Base-by-base conservation (phyloP, 1,140 invertebrate species). In the Calliphora vicina region DNA sequence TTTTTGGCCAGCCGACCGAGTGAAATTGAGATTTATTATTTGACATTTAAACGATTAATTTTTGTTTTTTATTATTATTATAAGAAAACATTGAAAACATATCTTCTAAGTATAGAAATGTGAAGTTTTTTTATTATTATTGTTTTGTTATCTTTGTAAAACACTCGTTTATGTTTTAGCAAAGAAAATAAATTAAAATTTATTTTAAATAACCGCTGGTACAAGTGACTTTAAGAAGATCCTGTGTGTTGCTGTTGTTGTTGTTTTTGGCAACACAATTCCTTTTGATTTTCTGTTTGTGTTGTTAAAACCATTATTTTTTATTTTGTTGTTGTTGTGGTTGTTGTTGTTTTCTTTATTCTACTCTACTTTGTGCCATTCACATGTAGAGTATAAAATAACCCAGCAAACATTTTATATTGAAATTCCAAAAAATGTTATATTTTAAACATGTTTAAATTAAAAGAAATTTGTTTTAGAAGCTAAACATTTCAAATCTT, bases 21-120 rank as follows among this genome's bases (percentile, higher is more conserved):
- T 67, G 61, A 67, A 67, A 67, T 23, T 67, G 20, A 67, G 61
- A 67, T 67, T 67, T 67, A 67, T 67, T 67, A 67, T 67, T 67
- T 67, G 61, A 67, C 61, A 67, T 67, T 57, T 57, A 67, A 67
- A 67, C 61, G 61, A 67, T 67, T 67, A 67, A 67, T 67, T 23
- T 67, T 20, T 67, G 1, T 67, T 67, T 20, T 67, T 23, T 23
- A 23, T 25, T 23, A 23, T 23, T 2, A 2, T 23, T 67, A 10
- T n/a, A n/a, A n/a, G n/a, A n/a, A n/a, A n/a, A 1, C 6, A 25
- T 23, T 23, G n/a, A 9, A 67, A 10, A 67, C 6, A 67, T 10
- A 67, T 25, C 6, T 25, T 20, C 17, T 67, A 67, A 23, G 20
- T 10, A 67, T 20, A 23, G 6, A 67, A 67, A 8, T 67, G 4